These are phyloP conservation scores for Dasypolia templi DNA, from an alignment of 2,888 invertebrate genomes.

Conservation along the genomic window DNA sequence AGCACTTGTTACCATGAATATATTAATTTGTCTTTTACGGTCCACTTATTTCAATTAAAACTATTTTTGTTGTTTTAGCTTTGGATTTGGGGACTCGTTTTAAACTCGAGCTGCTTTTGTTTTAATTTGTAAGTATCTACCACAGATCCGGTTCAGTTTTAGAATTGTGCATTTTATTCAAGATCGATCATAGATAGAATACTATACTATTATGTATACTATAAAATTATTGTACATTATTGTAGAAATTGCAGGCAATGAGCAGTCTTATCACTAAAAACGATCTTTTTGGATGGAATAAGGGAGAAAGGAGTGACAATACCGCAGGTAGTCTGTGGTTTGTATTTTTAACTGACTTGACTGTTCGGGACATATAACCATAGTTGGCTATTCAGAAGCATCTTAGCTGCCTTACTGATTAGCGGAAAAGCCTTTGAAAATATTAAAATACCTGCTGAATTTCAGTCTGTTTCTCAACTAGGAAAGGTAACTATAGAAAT, in stretches of 20 bases:
- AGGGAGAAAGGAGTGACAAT: neutral
- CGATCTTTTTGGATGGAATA: neutral
- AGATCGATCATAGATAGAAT: too few species aligned
- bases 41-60: constrained; percentile 50
- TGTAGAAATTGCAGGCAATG: too few species aligned
- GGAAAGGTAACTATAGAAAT: neutral
- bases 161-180: too few species aligned
- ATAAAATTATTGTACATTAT: too few species aligned
- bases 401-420: neutral
- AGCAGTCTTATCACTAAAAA: neutral
- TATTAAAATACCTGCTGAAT: neutral
- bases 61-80: constrained; percentile 22
- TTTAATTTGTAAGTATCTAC: neutral
- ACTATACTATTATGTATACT: too few species aligned
- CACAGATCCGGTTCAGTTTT: neutral
- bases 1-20: constrained; percentile 47
- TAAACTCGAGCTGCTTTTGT: neutral
- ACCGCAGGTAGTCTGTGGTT: neutral
- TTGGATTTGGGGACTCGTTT: neutral
- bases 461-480: neutral
- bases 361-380: neutral
- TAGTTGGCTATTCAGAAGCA: neutral
- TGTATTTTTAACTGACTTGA: neutral
- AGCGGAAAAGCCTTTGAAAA: neutral
- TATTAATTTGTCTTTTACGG: constrained; percentile 58